Evolutionary conservation across 2,888 invertebrate species (phyloP), one percentile per base, ranked within the genome.

Genomic region (Nephrotoma guestfalica): DNA sequence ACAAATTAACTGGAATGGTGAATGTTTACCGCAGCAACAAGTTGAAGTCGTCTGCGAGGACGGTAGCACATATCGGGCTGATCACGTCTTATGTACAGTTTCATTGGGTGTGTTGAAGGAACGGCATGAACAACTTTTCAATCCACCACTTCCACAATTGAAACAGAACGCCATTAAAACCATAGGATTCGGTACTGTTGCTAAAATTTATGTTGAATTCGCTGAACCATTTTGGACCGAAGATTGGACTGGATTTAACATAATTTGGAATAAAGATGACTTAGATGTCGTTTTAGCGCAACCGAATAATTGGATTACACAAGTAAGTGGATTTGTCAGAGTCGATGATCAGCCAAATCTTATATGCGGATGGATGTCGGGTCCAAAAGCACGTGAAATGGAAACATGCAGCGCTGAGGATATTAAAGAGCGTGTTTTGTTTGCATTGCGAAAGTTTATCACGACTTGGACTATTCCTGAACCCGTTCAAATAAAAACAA

Each of bases 331-430:
- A 87, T 95, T 96, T 90, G 94, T 94, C 89, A 92, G 93, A 5
- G 93, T 95, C 5, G 93, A 93, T 88, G 92, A 93, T 88, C 93
- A 95, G 89, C 93, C 94, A 0, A 92, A 92, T 43, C 91, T 95
- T n/a, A 90, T 96, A 45, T 92, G 94, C 87, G 95, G 93, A 0
- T 96, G 96, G 96, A 92, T 95, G 13, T 93, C 93, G 86, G 95
- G 96, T 1, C 91, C 92, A 85, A 93, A 93, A 88, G 94, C 94
- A 0, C 91, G 92, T 87, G 90, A 93, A 86, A 93, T 95, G 91
- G 96, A 96, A 90, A 90, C 90, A 2, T 89, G 94, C 57, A 89
- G 93, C 0, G 93, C 94, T 86, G 91, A 93, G 15, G 91, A 93
- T 86, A 88, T 91, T 11, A 88, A 90, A 0, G 88, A 88, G 3